A percentile compares a stretch with the other conserved stretches of the same genome.
phyloP scores from a whole-genome alignment of 2,113 vertebrate species.

The Boulengeromyrus knoepffleri region DNA sequence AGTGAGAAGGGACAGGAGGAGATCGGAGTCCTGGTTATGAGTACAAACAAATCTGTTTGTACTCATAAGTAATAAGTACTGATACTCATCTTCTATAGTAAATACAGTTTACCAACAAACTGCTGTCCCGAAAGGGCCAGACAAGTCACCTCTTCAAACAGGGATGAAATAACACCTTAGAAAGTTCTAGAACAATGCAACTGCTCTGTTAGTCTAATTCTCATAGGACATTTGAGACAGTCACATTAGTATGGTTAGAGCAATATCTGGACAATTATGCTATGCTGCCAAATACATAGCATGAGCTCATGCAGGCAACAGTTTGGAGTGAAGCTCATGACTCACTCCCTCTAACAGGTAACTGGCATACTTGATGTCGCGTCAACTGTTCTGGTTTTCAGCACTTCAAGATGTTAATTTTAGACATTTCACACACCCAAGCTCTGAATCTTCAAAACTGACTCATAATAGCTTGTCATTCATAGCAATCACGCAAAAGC shows the following conservation, averaged over 20 bases:
- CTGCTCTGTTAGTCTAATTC: neutral
- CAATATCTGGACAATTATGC: neutral
- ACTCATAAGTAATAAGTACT: neutral
- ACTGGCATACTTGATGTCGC: neutral
- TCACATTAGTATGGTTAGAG: neutral
- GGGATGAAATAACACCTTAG: neutral
- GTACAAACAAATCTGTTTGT: neutral
- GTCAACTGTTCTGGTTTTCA: neutral
- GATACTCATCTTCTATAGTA: neutral
- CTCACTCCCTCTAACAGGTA: neutral
- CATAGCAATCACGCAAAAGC: neutral
- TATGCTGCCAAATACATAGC: neutral
- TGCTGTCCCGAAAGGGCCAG: neutral
- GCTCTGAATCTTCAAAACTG: neutral
- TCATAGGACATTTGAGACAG: neutral
- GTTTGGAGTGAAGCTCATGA: neutral
- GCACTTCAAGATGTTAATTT: neutral
- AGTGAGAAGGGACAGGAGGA: neutral
- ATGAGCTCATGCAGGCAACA: neutral
- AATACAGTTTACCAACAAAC: neutral
- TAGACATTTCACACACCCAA: neutral
- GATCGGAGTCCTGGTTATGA: neutral
- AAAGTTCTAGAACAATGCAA: neutral
- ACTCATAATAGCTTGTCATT: neutral
- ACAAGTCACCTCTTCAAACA: neutral